Evolutionary conservation across 2,888 invertebrate species (phyloP).

Genomic region (Synanthedon formicaeformis): DNA sequence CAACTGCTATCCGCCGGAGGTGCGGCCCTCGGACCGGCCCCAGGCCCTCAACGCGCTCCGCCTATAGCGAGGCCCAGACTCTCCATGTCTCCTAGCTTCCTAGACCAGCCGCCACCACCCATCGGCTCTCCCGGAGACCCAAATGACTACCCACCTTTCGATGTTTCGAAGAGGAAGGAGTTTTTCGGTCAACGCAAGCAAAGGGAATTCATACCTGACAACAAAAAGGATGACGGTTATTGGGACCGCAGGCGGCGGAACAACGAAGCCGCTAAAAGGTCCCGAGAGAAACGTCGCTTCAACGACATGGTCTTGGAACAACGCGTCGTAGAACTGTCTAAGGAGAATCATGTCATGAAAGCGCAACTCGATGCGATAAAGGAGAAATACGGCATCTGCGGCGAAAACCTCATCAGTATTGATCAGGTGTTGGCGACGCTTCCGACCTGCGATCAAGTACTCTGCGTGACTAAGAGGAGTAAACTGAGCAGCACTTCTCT

Average conservation of each 20-base stretch:
- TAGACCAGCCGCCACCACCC: conserved; percentile 58
- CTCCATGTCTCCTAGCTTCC: conserved; percentile 56
- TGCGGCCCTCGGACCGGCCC: conserved; percentile 47
- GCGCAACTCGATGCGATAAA: conserved; percentile 93
- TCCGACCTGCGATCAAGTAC: conserved; percentile 86
- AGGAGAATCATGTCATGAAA: conserved; percentile 94
- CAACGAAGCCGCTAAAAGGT: conserved; percentile 96
- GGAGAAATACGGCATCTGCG: conserved; percentile 92
- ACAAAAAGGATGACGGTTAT: conserved; percentile 96
- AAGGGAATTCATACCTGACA: conserved; percentile 96
- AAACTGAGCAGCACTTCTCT: conserved; percentile 57
- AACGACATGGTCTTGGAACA: conserved; percentile 97
- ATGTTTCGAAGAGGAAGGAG: conserved; percentile 81
- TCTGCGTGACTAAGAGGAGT: conserved; percentile 83
- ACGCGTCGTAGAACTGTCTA: conserved; percentile 91
- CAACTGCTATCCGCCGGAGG: conserved; percentile 50
- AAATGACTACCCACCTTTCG: conserved; percentile 61
- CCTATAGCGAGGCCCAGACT: conserved; percentile 46
- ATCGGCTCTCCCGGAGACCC: conserved; percentile 32
- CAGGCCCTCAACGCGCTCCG: conserved; percentile 40
- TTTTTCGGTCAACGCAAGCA: conserved; percentile 92
- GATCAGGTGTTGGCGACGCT: conserved; percentile 89
- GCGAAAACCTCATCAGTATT: conserved; percentile 86
- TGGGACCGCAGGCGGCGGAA: conserved; percentile 97
- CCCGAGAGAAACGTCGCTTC: conserved; percentile 94